phyloP scores from a whole-genome alignment of 2,113 vertebrate species.

The Colius striatus region DNA sequence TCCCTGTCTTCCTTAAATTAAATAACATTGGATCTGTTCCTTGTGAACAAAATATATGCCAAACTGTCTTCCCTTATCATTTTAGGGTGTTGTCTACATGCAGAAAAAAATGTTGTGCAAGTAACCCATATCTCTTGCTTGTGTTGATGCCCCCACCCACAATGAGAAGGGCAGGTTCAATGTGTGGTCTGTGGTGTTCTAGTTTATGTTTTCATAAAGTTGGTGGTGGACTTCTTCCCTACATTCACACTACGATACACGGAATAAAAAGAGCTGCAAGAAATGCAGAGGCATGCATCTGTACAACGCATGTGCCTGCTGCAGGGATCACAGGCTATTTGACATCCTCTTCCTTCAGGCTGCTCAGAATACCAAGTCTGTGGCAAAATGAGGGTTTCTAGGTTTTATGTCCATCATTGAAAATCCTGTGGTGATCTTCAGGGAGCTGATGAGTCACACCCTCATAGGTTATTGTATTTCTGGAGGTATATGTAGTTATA shows the following conservation, averaged over 20 bases:
- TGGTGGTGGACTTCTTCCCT: neutral
- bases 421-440: neutral
- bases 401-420: fast-evolving
- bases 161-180: neutral
- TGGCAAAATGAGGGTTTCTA: neutral
- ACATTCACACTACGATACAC: fast-evolving
- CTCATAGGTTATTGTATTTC: fast-evolving
- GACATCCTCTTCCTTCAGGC: neutral
- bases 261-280: neutral
- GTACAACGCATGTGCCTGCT: fast-evolving
- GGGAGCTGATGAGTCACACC: neutral
- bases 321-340: neutral
- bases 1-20: neutral
- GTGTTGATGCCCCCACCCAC: neutral
- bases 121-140: neutral
- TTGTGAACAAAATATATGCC: fast-evolving
- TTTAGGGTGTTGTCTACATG: neutral
- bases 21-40: neutral
- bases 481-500: neutral
- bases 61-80: neutral
- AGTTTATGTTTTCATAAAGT: neutral
- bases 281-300: fast-evolving
- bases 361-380: fast-evolving
- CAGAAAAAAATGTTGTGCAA: neutral
- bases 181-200: neutral